phyloP scores from a whole-genome alignment of 2,888 invertebrate genomes.

The Calephelis perditalis region DNA sequence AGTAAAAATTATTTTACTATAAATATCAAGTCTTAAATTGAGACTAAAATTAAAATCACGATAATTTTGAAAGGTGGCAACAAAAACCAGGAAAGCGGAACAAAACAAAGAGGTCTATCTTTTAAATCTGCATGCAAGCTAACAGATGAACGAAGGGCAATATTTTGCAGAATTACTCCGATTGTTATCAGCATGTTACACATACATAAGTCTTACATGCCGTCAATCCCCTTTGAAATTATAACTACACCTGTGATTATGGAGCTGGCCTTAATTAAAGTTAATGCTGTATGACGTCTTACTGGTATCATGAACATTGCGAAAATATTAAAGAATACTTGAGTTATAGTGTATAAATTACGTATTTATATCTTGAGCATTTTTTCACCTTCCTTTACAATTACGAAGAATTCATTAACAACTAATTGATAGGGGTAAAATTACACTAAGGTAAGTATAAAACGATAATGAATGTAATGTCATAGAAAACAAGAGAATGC shows the following conservation, averaged over 20 bases:
- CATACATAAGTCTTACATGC: constrained; percentile 48
- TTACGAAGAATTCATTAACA: constrained; percentile 1
- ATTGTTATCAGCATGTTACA: constrained; percentile 50
- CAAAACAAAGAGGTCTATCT: constrained; percentile 37
- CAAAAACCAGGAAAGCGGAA: constrained; percentile 17
- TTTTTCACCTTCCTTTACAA: neutral
- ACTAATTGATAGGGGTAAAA: neutral
- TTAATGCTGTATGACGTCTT: constrained; percentile 27
- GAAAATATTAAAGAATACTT: constrained; percentile 6
- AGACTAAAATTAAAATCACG: constrained; percentile 40
- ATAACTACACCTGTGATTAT: constrained; percentile 38
- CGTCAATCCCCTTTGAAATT: constrained; percentile 40
- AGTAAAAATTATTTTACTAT: too few relatives aligned
- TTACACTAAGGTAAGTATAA: neutral
- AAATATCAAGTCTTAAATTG: constrained; percentile 27
- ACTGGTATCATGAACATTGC: constrained; percentile 16
- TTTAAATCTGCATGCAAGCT: constrained; percentile 40
- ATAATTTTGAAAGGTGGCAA: constrained; percentile 14
- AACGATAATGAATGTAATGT: too few relatives aligned
- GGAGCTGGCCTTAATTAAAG: constrained; percentile 34
- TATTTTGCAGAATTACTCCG: constrained; percentile 66
- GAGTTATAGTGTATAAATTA: constrained; percentile 5
- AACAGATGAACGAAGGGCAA: constrained; percentile 54
- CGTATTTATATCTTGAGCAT: neutral
- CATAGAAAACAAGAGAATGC: too few relatives aligned